These are phyloP conservation scores for Apodemus speciosus DNA, from an alignment of 2,113 vertebrate genomes.

Conservation along the genomic window DNA sequence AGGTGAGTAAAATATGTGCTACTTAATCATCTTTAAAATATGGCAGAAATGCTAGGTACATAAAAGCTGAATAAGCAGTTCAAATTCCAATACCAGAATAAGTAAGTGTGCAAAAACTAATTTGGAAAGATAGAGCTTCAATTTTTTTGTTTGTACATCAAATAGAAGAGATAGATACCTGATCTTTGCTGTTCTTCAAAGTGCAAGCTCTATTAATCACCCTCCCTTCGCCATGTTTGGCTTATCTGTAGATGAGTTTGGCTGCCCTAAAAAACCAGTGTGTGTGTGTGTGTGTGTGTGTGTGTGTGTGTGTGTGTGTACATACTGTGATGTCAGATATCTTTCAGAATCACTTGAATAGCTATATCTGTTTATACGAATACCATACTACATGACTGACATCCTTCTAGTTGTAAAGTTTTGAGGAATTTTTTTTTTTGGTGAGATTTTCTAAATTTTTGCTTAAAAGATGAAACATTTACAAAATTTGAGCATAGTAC, in stretches of 20 bases:
- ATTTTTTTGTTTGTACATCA: constrained; percentile 66
- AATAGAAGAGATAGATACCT: constrained; percentile 81
- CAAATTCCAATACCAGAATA: constrained; percentile 71
- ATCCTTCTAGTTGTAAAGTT: constrained; percentile 3
- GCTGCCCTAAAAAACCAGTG: not conserved
- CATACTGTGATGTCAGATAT: not conserved
- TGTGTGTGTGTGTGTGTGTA: not conserved
- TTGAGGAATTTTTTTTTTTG: not conserved
- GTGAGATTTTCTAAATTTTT: constrained; percentile 47
- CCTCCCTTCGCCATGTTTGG: constrained; percentile 70
- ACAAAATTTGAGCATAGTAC: not conserved
- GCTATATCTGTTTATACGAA: constrained; percentile 39
- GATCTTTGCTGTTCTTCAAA: constrained; percentile 79
- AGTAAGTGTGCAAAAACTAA: constrained; percentile 76
- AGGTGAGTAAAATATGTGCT: constrained; percentile 83
- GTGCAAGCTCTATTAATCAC: constrained; percentile 75
- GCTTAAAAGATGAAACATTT: constrained; percentile 37
- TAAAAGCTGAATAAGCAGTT: constrained; percentile 73
- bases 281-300: not conserved
- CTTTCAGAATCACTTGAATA: constrained; percentile 19
- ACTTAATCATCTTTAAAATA: constrained; percentile 70
- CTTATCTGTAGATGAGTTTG: constrained; percentile 77
- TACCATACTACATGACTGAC: not conserved
- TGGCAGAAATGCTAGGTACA: constrained; percentile 59
- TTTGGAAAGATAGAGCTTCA: constrained; percentile 81